Percentiles rank a stretch among this genome's conserved stretches.
Evolutionary conservation across 2,113 vertebrate genomes (phyloP).

Genomic region (Oryzias curvinotus): DNA sequence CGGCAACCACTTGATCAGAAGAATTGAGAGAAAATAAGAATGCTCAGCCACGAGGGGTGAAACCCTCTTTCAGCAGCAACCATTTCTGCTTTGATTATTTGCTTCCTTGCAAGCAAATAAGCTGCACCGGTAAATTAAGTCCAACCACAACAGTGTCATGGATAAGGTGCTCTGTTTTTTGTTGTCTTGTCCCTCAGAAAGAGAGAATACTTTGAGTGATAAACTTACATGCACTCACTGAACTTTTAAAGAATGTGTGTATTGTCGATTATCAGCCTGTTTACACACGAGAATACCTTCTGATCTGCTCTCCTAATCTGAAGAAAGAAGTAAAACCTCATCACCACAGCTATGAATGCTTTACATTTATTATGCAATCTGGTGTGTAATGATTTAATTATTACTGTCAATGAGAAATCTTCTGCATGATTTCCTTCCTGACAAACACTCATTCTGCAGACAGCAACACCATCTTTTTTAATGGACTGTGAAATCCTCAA

Average conservation of each 20-base stretch:
- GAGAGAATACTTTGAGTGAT: background rate
- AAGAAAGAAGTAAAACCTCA: no score
- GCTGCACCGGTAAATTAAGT: constrained; percentile 14
- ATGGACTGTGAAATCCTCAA: constrained; percentile 8
- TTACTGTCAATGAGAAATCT: constrained; percentile 3
- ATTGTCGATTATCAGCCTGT: no score
- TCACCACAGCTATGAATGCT: no score
- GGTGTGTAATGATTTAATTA: background rate
- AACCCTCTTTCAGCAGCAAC: constrained; percentile 19
- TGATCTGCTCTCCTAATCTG: no score
- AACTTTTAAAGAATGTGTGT: no score
- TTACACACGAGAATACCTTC: no score
- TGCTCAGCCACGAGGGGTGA: constrained; percentile 5
- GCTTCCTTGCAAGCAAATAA: constrained; percentile 17
- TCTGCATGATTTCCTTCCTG: background rate
- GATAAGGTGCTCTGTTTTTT: background rate
- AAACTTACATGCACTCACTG: no score
- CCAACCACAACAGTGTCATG: constrained; percentile 2
- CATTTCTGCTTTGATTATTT: constrained; percentile 28
- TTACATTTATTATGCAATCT: background rate
- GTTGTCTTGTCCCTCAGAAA: background rate
- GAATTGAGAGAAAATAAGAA: constrained; percentile 12
- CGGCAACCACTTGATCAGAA: constrained; percentile 16
- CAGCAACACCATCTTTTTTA: constrained; percentile 3
- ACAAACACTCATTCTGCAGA: background rate